Base-by-base conservation (phyloP, 2,113 vertebrate genomes). In the Salvelinus namaycush region DNA sequence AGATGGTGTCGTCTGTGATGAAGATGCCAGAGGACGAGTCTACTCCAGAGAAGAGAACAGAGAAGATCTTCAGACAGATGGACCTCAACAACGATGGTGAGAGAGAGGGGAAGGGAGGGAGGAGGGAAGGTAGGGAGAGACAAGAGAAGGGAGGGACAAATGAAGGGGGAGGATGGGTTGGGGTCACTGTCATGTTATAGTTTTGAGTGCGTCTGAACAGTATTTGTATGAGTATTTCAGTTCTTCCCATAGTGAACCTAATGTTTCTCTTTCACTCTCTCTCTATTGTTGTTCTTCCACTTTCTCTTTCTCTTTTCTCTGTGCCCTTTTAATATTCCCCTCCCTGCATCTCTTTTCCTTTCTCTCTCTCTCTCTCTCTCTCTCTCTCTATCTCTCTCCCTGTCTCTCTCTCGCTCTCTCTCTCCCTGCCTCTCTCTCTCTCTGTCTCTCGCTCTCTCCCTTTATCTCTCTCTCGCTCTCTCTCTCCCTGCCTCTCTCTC, bases 1-100 rank as follows among this genome's bases (percentile, higher is more conserved):
- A 62, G n/a, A 62, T 62, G 59, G 95, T 97, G 85, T 97, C 95
- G 0, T 96, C 96, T 0, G 96, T 97, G 90, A 96, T 96, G 96
- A 96, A 95, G 88, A 96, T 96, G 96, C 95, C 96, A 0, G 95
- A 96, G 44, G 95, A 96, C 1, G 95, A 96, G 82, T 96, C 95
- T 3, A 96, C 96, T 13, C 95, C 95, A 0, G 95, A 96, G 87
- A 96, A 97, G 86, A 91, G 95, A 75, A 96, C 96, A 5, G 95
- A 97, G 84, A 97, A 97, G 89, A 97, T 96, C 90, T 97, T 96
- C 93, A 94, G 92, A 80, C 96, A 97, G 91, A 96, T 96, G 96
- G 95, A 96, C 82, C 94, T 95, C 49, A 94, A 22, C 14, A 27
- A 24, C 3, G 12, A 54, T 12, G 14, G 4, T 18, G 64, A 18